Evolutionary conservation across 1,140 invertebrate species (phyloP).

Genomic region (Aphidius gifuensis): DNA sequence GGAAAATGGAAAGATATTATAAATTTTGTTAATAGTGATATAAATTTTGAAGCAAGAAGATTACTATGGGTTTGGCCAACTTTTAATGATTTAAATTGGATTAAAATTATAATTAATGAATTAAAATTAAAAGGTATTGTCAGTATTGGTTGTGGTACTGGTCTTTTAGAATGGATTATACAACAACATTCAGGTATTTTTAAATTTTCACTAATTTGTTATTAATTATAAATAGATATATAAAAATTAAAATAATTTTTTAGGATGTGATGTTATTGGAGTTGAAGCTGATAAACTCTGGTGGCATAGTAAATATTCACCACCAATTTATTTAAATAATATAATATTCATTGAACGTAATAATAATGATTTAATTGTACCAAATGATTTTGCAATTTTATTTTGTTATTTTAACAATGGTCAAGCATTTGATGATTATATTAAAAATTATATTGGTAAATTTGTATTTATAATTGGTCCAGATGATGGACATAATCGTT

Average conservation of each 20-base stretch:
- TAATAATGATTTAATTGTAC: slow-evolving; percentile 31
- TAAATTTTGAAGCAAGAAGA: slow-evolving; percentile 39
- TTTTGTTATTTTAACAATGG: slow-evolving; percentile 78
- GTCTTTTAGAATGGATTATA: slow-evolving; percentile 60
- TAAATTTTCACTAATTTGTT: slow-evolving; percentile 9
- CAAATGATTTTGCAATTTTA: slow-evolving; percentile 58
- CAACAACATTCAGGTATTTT: slow-evolving; percentile 50
- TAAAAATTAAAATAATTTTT: slow-evolving; percentile 25
- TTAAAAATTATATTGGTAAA: slow-evolving; percentile 60
- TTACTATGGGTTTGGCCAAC: slow-evolving; percentile 62
- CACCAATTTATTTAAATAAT: slow-evolving; percentile 55
- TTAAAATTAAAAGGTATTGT: slow-evolving; percentile 44
- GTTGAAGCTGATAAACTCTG: slow-evolving; percentile 61
- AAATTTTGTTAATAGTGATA: slow-evolving; percentile 27
- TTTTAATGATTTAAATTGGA: slow-evolving; percentile 52
- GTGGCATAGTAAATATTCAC: slow-evolving; percentile 62
- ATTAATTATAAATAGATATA: slow-evolving; percentile 5
- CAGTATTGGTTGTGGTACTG: slow-evolving; percentile 61
- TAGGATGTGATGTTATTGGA: slow-evolving; percentile 54
- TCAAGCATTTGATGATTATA: slow-evolving; percentile 63
- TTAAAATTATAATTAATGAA: slow-evolving; percentile 37
- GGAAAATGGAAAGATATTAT: slow-evolving; percentile 39
- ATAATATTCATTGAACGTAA: slow-evolving; percentile 44
- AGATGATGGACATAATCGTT: slow-evolving; percentile 59
- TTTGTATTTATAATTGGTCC: slow-evolving; percentile 70